These are phyloP conservation scores for Keiferia lycopersicella DNA, from an alignment of 2,888 invertebrate species.

Conservation along the genomic window DNA sequence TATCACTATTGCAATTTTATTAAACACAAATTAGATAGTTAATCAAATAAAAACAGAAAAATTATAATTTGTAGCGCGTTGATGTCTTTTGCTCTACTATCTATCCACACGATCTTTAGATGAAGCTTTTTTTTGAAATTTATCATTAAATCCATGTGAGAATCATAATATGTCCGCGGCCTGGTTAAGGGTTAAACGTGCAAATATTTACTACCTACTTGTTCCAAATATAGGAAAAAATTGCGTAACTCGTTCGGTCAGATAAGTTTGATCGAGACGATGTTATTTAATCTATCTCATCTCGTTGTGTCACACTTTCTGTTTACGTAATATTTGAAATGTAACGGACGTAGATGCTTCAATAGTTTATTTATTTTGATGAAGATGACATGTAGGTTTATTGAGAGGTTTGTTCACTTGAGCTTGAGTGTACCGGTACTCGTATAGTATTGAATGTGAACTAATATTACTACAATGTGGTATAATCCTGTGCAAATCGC, in stretches of 20 bases:
- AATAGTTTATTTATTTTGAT: neutral
- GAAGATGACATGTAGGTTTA: neutral
- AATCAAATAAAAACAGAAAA: neutral
- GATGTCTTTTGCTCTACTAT: neutral
- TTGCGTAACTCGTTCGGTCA: neutral
- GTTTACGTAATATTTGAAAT: constrained; percentile 7
- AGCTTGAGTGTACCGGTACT: neutral
- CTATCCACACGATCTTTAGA: too few relatives aligned
- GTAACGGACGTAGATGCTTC: constrained; percentile 12
- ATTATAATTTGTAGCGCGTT: neutral
- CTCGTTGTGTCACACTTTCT: constrained; percentile 17
- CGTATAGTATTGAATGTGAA: too few relatives aligned
- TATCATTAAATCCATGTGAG: neutral
- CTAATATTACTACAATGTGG: too few relatives aligned
- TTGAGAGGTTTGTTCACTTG: neutral
- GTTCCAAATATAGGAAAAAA: too few relatives aligned
- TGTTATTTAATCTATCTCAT: neutral
- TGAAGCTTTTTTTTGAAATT: too few relatives aligned
- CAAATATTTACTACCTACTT: too few relatives aligned
- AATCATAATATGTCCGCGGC: too few relatives aligned
- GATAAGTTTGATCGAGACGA: neutral
- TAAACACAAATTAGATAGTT: too few relatives aligned
- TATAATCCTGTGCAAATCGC: too few relatives aligned
- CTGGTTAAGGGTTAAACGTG: too few relatives aligned
- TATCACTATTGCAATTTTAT: too few relatives aligned